Conservation (phyloP, 2,113 vertebrate species). For the Cettia cetti region DNA sequence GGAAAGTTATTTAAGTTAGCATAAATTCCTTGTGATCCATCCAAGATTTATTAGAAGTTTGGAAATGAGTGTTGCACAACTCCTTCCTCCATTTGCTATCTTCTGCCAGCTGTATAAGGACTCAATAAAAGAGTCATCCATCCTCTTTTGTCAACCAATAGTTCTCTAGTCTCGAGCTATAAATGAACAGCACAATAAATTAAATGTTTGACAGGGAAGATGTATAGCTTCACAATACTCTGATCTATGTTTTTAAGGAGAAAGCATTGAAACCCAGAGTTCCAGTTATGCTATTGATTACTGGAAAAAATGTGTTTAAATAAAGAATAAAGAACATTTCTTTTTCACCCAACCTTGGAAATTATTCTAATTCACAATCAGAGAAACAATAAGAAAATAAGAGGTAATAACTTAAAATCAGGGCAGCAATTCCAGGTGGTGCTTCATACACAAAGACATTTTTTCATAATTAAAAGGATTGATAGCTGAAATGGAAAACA, state of each 20-base stretch:
- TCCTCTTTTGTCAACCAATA: conserved; percentile 63
- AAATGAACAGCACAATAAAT: conserved; percentile 67
- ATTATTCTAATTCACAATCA: conserved; percentile 4
- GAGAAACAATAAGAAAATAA: conserved; percentile 17
- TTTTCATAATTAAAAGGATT: conserved; percentile 6
- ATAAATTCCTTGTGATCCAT: background rate
- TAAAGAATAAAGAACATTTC: conserved; percentile 25
- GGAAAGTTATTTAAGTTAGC: conserved; percentile 40
- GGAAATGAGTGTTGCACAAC: background rate
- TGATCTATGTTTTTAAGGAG: conserved; percentile 55
- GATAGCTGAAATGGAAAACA: conserved; percentile 1
- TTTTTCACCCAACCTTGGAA: background rate
- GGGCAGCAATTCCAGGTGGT: background rate
- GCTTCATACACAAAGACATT: background rate
- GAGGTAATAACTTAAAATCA: background rate
- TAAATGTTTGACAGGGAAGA: conserved; percentile 63
- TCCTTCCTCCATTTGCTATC: conserved; percentile 9
- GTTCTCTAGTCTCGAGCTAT: conserved; percentile 44
- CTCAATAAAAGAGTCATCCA: conserved; percentile 37
- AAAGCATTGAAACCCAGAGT: conserved; percentile 47
- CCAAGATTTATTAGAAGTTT: conserved; percentile 5
- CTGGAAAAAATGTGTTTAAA: conserved; percentile 7
- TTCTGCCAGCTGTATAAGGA: conserved; percentile 39
- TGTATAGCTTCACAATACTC: conserved; percentile 19
- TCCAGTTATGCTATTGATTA: conserved; percentile 38